Evolutionary conservation across 1,140 invertebrate species (phyloP), one percentile per base, ranked within the genome.

Genomic region (Rhyzopertha dominica): DNA sequence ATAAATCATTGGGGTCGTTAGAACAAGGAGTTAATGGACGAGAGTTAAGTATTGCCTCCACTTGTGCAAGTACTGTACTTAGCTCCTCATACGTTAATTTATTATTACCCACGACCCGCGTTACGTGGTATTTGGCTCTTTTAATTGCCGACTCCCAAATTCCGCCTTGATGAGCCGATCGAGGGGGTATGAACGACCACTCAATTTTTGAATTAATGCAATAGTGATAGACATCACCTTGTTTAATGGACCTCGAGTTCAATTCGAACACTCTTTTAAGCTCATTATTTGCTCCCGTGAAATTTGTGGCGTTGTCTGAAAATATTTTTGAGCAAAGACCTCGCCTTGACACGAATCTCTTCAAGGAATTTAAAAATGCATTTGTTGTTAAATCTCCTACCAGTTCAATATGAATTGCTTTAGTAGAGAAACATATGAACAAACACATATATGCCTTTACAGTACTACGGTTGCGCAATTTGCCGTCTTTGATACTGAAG

Each of bases 131-230:
- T 49, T 57, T 57, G 1, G 39, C 8, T n/a, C 34, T 24, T 28
- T 46, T 41, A 7, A 56, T 44, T 12, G 47, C 44, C 2, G 32
- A n/a, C 25, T 57, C 49, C 44, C 52, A 55, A n/a, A 57, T 20
- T 10, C 52, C 52, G 14, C 54, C 52, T 12, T 47, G 16, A 46
- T 57, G 51, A 30, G 52, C 48, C 12, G 51, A 40, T 16, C 45
- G 13, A 2, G 52, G 19, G 12, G 54, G 52, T 8, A 52, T 45
- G n/a, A 55, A 52, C 16, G 44, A 29, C 52, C 52, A 55, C 5
- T 29, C 28, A 17, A 66, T 72, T 72, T n/a, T 14, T 65, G 66
- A 20, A 66, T 65, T 40, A 72, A 65, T 53, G 68, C 57, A 4
- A 61, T 58, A 10, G 63, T 58, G 5, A 30, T 14, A 17, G 69